Conservation (phyloP, 2,888 invertebrate species). For the Cerceris ruficornis region DNA sequence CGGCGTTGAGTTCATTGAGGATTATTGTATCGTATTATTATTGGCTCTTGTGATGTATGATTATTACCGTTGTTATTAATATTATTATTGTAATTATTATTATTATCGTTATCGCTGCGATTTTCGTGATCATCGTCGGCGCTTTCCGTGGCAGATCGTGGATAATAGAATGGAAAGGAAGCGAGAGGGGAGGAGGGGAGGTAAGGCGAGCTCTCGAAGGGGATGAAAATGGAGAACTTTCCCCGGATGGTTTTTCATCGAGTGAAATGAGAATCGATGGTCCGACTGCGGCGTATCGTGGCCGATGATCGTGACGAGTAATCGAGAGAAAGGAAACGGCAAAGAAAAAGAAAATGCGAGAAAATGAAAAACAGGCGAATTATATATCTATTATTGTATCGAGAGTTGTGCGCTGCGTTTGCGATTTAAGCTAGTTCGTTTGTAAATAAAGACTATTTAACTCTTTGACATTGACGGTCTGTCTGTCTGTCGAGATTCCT, state of each 20-base stretch:
- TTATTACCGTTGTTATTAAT: conserved; percentile 48
- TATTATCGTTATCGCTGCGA: conserved; percentile 64
- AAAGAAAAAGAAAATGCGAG: conserved; percentile 28
- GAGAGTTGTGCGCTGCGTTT: conserved; percentile 77
- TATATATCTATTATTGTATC: conserved; percentile 76
- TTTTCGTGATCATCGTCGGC: conserved; percentile 52
- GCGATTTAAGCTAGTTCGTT: conserved; percentile 80
- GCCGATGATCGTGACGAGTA: conserved; percentile 53
- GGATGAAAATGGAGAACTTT: neutral
- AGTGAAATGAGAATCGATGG: neutral
- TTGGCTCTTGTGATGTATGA: conserved; percentile 43
- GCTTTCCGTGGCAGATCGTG: conserved; percentile 8
- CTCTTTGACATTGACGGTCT: conserved; percentile 74
- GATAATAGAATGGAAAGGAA: neutral
- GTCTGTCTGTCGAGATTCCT: too few relatives aligned
- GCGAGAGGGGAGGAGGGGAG: neutral
- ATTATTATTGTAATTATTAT: conserved; percentile 65
- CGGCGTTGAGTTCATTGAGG: too few relatives aligned
- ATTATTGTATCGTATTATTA: neutral
- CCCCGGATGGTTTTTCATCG: neutral
- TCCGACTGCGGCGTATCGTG: conserved; percentile 27
- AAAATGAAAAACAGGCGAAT: conserved; percentile 58
- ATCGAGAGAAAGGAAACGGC: conserved; percentile 41
- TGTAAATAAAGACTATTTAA: conserved; percentile 82
- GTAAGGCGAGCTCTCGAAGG: neutral